Evolutionary conservation across 1,140 invertebrate genomes (phyloP).

Genomic region (Oryctes rhinoceros): DNA sequence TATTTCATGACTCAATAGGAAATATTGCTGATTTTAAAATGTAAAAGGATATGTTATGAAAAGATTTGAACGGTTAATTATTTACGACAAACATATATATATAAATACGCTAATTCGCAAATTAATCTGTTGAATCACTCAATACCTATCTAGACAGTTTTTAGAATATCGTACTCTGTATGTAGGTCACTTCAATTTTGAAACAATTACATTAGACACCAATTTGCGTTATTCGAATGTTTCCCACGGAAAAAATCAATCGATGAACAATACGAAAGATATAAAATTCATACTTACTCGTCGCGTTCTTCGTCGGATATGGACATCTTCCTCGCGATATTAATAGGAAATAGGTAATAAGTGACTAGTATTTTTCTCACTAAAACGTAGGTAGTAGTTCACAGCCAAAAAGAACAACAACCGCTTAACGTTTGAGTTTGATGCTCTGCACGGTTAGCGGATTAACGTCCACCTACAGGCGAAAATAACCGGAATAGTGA

Average conservation of each 20-base stretch:
- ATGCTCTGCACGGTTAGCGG: background rate
- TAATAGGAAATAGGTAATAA: background rate
- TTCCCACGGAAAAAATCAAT: background rate
- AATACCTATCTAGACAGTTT: background rate
- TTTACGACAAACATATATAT: too few species aligned
- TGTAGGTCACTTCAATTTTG: background rate
- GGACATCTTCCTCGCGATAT: constrained; percentile 53
- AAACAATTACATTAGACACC: background rate
- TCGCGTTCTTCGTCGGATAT: constrained; percentile 65
- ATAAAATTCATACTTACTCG: constrained; percentile 61
- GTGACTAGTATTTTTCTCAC: background rate
- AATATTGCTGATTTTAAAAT: too few species aligned
- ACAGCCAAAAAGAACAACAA: background rate
- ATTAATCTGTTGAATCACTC: too few species aligned
- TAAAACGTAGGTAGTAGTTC: constrained; percentile 6
- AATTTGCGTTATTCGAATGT: background rate
- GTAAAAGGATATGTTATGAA: too few species aligned
- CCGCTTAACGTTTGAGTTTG: background rate
- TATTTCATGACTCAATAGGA: too few species aligned
- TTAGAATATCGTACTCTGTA: background rate
- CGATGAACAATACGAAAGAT: background rate
- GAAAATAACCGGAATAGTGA: constrained; percentile 21
- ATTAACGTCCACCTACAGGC: background rate
- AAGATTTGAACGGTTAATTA: too few species aligned
- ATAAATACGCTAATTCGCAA: too few species aligned